A percentile compares a stretch with the other conserved stretches of the same genome.
These are phyloP conservation scores for Galendromus occidentalis DNA, from an alignment of 1,140 invertebrate species.

Conservation along the genomic window DNA sequence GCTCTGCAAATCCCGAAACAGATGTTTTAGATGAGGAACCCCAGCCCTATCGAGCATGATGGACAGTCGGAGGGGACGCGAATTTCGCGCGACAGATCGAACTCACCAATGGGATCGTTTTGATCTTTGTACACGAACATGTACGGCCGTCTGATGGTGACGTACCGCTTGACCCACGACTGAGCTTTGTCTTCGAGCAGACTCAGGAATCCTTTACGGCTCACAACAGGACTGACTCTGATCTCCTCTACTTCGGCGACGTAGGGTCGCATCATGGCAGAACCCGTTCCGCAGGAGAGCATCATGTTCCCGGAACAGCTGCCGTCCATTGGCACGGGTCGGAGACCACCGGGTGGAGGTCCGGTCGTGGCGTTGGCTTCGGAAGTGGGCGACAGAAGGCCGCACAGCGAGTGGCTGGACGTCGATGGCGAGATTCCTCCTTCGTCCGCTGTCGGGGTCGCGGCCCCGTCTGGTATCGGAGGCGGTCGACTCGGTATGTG, in stretches of 20 bases:
- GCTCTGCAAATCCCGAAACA: constrained; percentile 33
- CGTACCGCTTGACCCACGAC: constrained; percentile 91
- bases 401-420: constrained; percentile 17
- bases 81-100: too few relatives aligned
- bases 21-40: neutral
- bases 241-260: constrained; percentile 93
- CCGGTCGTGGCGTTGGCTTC: constrained; percentile 20
- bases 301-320: constrained; percentile 22
- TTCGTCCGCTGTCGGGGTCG: constrained; percentile 18
- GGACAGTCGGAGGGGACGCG: too few relatives aligned
- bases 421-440: constrained; percentile 17
- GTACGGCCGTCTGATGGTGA: constrained; percentile 90
- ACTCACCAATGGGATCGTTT: constrained; percentile 60
- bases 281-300: constrained; percentile 35
- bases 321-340: constrained; percentile 25
- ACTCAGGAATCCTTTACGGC: constrained; percentile 84
- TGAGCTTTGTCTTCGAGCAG: constrained; percentile 90
- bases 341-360: constrained; percentile 19
- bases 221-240: constrained; percentile 84
- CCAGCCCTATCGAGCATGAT: too few relatives aligned
- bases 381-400: constrained; percentile 25
- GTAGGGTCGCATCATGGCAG: constrained; percentile 28
- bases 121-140: constrained; percentile 96
- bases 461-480: constrained; percentile 18
- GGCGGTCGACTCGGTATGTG: constrained; percentile 25